These are phyloP conservation scores for Ceratotherium simum DNA, from an alignment of 2,113 vertebrate genomes.

Conservation along the genomic window DNA sequence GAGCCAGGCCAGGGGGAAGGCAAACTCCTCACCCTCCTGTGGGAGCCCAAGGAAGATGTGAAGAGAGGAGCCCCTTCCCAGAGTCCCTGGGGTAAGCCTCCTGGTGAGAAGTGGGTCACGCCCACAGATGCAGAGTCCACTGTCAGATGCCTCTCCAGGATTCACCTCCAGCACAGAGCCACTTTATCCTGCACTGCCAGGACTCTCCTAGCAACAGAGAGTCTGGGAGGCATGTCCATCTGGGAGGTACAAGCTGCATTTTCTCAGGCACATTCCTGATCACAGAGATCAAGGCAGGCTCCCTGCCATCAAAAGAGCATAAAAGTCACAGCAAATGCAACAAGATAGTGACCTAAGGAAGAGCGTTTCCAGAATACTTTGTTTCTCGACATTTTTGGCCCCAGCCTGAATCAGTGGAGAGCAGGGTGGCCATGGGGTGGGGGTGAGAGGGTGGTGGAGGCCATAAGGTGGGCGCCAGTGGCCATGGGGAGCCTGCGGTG, in stretches of 20 bases:
- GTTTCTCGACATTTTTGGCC: background rate
- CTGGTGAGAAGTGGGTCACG: background rate
- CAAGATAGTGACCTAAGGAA: too few relatives aligned
- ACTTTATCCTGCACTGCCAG: background rate
- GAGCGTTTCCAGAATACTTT: background rate
- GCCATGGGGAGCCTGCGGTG: background rate
- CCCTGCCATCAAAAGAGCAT: too few relatives aligned
- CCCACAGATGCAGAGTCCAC: background rate
- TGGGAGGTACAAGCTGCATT: rapidly evolving
- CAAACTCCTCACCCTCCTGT: rapidly evolving
- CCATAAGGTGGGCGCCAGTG: background rate
- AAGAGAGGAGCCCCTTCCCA: background rate
- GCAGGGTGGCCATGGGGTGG: background rate
- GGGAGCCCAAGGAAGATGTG: background rate
- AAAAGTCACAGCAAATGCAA: background rate
- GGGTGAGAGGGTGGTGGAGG: background rate
- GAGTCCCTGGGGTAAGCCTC: background rate
- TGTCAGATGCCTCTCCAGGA: background rate
- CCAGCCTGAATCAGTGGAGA: background rate
- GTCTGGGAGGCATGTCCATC: background rate
- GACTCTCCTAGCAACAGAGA: background rate
- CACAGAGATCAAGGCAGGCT: background rate
- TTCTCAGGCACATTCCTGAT: background rate
- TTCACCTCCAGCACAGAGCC: background rate
- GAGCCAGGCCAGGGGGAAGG: background rate